Base-by-base conservation (phyloP, 92 coral and sea anemone genomes). In the Epizoanthus rinbou region DNA sequence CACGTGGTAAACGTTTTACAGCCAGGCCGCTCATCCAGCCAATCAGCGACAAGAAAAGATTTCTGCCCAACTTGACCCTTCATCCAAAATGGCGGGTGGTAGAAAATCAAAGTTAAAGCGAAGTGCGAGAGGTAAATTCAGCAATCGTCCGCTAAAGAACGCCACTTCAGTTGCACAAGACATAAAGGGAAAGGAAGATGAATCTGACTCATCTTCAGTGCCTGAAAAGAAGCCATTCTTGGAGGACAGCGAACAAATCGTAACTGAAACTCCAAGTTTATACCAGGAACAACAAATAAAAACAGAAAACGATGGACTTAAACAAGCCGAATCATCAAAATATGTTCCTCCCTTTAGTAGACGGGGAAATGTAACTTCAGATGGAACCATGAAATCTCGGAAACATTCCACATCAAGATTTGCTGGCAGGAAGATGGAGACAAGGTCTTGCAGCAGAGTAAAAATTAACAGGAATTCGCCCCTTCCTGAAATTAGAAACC, bases 301-400 rank as follows among this genome's bases (percentile, higher is more conserved):
- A 21, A 31, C 41, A 59, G 82, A 4, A 58, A 59, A 58, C 10
- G 81, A 59, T 19, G 39, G 37, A 13, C 19, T 11, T 19, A 13
- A 45, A 4, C 33, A 59, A 31, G 17, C 10, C 24, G 69, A 76
- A 65, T 22, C 70, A 3, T 47, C 87, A 9, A 88, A 88, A 57
- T 88, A 88, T 78, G 88, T 88, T 15, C 91, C 91, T 25, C 91
- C 87, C 14, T 88, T 88, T 64, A 84, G 85, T 25, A 79, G 91
- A 14, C 78, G 33, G 17, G 58, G 53, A 25, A 88, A 74, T n/a
- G 71, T 50, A 18, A 17, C 57, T 9, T 79, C 68, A 22, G 54
- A 45, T 9, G 35, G 18, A 17, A n/a, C 5, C 64, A 57, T 21
- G 7, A 41, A 78, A 22, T 78, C 82, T 2, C 21, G 10, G 53